phyloP scores from a whole-genome alignment of 2,113 vertebrate genomes.

The Suricata suricatta region DNA sequence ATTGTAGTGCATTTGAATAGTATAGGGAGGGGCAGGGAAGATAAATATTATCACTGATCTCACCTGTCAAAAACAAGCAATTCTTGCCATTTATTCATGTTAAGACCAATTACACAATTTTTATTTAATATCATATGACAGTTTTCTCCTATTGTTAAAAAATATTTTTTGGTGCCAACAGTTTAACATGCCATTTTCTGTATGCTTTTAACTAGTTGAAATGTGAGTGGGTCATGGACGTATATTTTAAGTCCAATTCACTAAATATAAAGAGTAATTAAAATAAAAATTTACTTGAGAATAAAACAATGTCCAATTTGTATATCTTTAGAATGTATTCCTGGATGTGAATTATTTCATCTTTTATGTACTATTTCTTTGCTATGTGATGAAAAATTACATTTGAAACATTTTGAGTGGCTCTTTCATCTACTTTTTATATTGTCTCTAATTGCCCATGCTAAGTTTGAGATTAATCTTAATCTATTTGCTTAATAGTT shows the following conservation, averaged over 20 bases:
- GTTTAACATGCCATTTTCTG: neutral
- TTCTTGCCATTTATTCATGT: neutral
- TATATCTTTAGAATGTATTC: neutral
- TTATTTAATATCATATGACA: neutral
- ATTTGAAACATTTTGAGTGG: neutral
- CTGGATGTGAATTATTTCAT: neutral
- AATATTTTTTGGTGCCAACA: neutral
- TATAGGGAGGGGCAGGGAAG: neutral
- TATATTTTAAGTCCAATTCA: neutral
- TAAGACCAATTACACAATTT: neutral
- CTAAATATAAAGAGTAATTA: neutral
- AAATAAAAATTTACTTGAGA: neutral
- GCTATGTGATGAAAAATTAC: neutral
- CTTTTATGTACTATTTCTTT: neutral
- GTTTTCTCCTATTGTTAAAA: neutral
- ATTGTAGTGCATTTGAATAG: neutral
- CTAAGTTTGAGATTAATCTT: neutral
- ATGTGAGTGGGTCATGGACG: neutral
- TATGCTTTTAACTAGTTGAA: neutral
- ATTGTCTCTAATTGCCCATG: neutral
- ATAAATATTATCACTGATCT: neutral
- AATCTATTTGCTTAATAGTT: neutral
- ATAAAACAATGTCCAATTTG: neutral
- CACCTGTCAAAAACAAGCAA: neutral
- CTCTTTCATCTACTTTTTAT: neutral